phyloP scores from a whole-genome alignment of 2,888 invertebrate species.

The Tanytarsus gracilentus region DNA sequence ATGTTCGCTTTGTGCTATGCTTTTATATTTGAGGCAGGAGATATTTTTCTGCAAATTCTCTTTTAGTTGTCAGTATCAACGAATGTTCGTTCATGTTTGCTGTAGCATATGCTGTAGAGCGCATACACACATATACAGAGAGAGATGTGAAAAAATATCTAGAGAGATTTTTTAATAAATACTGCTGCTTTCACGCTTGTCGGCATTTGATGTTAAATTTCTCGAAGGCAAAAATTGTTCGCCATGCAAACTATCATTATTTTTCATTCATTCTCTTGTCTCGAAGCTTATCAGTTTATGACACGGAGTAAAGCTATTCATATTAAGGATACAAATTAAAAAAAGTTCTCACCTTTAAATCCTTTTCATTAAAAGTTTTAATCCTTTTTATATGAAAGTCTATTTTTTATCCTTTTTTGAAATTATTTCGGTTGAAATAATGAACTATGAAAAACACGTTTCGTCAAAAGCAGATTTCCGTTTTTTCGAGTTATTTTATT shows the following conservation, averaged over 20 bases:
- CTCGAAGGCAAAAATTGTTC: background rate
- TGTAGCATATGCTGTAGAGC: slow-evolving; percentile 20
- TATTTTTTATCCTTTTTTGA: too few species aligned
- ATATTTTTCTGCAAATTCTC: slow-evolving; percentile 23
- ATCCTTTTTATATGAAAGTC: too few species aligned
- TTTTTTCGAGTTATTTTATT: slow-evolving; percentile 3
- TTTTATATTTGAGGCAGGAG: slow-evolving; percentile 16
- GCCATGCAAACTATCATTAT: too few species aligned
- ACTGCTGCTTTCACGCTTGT: slow-evolving; percentile 8
- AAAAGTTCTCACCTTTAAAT: too few species aligned
- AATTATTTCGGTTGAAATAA: background rate
- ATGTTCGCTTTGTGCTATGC: slow-evolving; percentile 8
- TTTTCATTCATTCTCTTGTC: too few species aligned
- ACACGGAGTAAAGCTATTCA: too few species aligned
- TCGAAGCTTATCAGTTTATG: too few species aligned
- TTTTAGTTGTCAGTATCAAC: slow-evolving; percentile 17
- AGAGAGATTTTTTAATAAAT: slow-evolving; percentile 7
- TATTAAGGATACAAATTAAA: too few species aligned
- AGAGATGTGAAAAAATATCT: background rate
- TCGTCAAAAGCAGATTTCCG: slow-evolving; percentile 24
- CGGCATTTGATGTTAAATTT: background rate
- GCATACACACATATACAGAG: background rate
- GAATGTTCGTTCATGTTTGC: background rate
- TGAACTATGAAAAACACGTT: slow-evolving; percentile 11
- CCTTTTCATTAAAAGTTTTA: too few species aligned